phyloP scores from a whole-genome alignment of 2,113 vertebrate species.

The Pomatorhinus ruficollis region DNA sequence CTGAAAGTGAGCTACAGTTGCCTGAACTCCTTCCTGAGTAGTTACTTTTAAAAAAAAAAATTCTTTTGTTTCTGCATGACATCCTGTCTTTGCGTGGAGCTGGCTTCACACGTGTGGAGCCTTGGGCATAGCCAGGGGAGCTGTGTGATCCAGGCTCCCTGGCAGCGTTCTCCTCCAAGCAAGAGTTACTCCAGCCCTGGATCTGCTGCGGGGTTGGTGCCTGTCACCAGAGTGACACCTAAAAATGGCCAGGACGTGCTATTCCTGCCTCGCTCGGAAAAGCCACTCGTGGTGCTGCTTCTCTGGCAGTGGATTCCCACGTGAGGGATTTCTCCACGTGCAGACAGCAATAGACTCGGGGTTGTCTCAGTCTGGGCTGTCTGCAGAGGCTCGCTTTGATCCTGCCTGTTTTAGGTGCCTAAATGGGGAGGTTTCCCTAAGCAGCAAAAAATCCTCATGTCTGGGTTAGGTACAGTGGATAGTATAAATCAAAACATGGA shows the following conservation, averaged over 20 bases:
- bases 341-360: accelerated
- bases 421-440: not conserved
- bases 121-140: not conserved
- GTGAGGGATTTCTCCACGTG: not conserved
- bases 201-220: not conserved
- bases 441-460: not conserved
- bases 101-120: accelerated
- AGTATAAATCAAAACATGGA: not conserved
- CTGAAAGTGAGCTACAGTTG: not conserved
- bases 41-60: not conserved
- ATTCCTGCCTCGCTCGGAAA: not conserved
- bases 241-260: not conserved
- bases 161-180: not conserved
- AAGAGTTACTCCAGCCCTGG: accelerated
- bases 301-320: accelerated
- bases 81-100: not conserved
- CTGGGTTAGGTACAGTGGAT: not conserved
- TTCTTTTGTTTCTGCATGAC: not conserved
- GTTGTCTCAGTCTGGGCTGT: not conserved
- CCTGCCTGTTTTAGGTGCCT: not conserved
- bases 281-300: not conserved
- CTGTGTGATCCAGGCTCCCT: not conserved
- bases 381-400: not conserved
- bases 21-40: not conserved
- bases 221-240: not conserved